Evolutionary conservation across 2,113 vertebrate species (phyloP).

Genomic region (Caloenas nicobarica): DNA sequence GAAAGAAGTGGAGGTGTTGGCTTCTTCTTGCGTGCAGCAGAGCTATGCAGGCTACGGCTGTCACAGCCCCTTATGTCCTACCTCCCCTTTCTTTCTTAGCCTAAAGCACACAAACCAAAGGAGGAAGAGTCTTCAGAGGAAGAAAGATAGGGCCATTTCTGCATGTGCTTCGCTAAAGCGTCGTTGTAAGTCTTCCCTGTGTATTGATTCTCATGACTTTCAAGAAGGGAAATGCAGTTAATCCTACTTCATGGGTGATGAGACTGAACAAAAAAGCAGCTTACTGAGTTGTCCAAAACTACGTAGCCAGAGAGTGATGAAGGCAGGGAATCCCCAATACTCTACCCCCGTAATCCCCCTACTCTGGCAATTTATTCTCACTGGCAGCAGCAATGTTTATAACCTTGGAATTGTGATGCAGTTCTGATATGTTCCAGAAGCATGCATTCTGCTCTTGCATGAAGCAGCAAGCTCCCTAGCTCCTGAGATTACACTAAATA

Average conservation of each 20-base stretch:
- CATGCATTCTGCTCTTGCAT: neutral
- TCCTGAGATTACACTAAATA: neutral
- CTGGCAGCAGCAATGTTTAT: neutral
- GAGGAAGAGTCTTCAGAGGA: neutral
- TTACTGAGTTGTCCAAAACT: neutral
- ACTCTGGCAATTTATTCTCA: neutral
- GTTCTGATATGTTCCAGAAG: neutral
- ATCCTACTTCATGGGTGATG: neutral
- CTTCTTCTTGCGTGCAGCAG: neutral
- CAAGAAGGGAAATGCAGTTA: neutral
- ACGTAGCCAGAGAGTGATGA: neutral
- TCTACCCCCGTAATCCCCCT: neutral
- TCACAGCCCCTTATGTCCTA: neutral
- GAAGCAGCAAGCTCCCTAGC: neutral
- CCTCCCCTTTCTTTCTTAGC: neutral
- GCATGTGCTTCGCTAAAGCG: neutral
- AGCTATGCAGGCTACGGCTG: fast-evolving
- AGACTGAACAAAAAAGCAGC: neutral
- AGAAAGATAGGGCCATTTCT: neutral
- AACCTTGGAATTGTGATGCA: neutral
- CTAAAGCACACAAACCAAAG: neutral
- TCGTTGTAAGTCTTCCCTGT: neutral
- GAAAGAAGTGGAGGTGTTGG: neutral
- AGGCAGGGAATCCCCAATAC: neutral
- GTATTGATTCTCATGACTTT: neutral